Evolutionary conservation across 2,113 vertebrate genomes (phyloP).

Genomic region (Alexandromys fortis): DNA sequence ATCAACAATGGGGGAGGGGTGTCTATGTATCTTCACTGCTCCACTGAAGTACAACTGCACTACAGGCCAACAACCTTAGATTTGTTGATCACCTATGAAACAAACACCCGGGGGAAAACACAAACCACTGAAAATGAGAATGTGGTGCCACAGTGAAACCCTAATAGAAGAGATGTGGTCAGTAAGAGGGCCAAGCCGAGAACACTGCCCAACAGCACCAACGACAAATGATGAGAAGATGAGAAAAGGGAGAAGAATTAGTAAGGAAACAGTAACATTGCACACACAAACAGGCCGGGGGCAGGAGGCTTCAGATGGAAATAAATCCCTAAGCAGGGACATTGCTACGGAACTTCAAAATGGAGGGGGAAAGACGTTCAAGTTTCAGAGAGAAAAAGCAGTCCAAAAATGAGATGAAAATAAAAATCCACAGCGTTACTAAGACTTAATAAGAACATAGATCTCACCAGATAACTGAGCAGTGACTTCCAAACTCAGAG

Average conservation of each 20-base stretch:
- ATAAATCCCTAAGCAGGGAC: not conserved
- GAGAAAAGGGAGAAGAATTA: not conserved
- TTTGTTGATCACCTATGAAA: not conserved
- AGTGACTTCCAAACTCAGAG: constrained; percentile 8
- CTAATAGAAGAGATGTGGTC: not conserved
- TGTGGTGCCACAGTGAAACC: not conserved
- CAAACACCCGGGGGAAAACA: constrained; percentile 5
- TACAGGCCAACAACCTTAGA: not conserved
- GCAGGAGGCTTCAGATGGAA: not conserved
- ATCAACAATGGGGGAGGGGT: not conserved
- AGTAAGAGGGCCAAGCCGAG: not conserved
- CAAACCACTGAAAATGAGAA: not conserved
- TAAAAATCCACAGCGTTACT: not conserved
- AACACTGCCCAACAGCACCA: not conserved
- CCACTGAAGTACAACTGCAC: not conserved
- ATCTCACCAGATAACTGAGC: constrained; percentile 12
- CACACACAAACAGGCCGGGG: not conserved
- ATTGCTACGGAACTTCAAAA: not conserved
- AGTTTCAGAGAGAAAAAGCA: not conserved
- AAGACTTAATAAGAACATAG: not conserved
- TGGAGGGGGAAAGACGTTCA: not conserved
- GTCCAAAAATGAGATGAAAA: constrained; percentile 16
- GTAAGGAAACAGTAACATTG: not conserved
- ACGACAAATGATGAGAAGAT: not conserved
- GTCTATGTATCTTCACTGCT: not conserved